Conservation (phyloP, 2,113 vertebrate species). For the Montifringilla adamsi region DNA sequence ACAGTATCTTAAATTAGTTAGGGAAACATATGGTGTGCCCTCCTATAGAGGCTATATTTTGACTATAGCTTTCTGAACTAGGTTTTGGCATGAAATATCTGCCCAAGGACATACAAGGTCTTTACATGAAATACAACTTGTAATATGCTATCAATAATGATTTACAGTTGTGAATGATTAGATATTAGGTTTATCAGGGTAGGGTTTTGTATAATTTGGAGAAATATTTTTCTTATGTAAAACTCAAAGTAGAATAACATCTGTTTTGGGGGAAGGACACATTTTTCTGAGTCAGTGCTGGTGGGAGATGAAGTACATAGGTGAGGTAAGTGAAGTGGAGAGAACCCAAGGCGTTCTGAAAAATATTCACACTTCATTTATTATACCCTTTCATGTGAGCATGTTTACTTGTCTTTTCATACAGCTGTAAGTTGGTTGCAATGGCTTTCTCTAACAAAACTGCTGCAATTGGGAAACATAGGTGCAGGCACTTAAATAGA, state of each 20-base stretch:
- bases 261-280: background rate
- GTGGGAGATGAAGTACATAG: background rate
- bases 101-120: background rate
- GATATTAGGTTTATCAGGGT: background rate
- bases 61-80: background rate
- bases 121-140: background rate
- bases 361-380: background rate
- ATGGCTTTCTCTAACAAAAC: background rate
- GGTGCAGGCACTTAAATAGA: background rate
- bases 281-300: background rate
- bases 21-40: slow-evolving; percentile 10
- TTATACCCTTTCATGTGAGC: background rate
- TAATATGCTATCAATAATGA: background rate
- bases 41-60: background rate
- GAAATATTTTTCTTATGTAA: background rate
- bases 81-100: background rate
- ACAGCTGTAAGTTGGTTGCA: background rate
- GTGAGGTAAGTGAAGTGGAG: background rate
- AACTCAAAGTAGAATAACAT: background rate
- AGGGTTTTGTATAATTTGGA: background rate
- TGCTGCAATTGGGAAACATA: background rate
- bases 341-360: background rate
- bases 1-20: slow-evolving; percentile 2
- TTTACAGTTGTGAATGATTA: background rate
- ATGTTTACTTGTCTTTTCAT: background rate